Evolutionary conservation across 2,797 vertebrate genomes (phyloP).

Genomic region (Anisognathus igniventris): DNA sequence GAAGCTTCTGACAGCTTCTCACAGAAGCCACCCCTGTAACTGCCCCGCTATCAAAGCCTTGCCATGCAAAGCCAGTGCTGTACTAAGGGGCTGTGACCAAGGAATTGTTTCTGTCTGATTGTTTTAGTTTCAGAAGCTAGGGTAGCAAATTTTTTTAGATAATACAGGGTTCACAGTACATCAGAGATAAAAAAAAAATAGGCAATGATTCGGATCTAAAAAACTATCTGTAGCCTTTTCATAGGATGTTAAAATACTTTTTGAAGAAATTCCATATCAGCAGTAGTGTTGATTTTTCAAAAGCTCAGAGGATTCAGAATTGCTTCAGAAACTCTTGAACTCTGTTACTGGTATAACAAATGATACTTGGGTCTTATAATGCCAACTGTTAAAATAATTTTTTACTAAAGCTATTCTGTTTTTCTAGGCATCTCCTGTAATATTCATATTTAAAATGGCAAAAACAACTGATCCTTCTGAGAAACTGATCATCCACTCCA

Average conservation of each 20-base stretch:
- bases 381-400: background rate
- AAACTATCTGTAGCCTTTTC: background rate
- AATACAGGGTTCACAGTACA: background rate
- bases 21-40: background rate
- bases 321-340: background rate
- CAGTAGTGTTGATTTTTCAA: background rate
- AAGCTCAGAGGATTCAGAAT: background rate
- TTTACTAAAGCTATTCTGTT: background rate
- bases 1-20: background rate
- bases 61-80: background rate
- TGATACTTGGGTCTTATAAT: background rate
- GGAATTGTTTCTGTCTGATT: background rate
- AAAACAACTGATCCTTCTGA: slow-evolving; percentile 47
- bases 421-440: background rate
- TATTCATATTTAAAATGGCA: slow-evolving; percentile 75
- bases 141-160: background rate
- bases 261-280: background rate
- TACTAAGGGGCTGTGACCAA: background rate
- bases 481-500: slow-evolving; percentile 78
- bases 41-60: background rate
- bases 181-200: background rate
- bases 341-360: background rate
- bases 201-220: background rate
- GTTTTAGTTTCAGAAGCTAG: background rate
- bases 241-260: background rate